Base-by-base conservation (phyloP, 2,113 vertebrate genomes). In the Leucopternis melanops region DNA sequence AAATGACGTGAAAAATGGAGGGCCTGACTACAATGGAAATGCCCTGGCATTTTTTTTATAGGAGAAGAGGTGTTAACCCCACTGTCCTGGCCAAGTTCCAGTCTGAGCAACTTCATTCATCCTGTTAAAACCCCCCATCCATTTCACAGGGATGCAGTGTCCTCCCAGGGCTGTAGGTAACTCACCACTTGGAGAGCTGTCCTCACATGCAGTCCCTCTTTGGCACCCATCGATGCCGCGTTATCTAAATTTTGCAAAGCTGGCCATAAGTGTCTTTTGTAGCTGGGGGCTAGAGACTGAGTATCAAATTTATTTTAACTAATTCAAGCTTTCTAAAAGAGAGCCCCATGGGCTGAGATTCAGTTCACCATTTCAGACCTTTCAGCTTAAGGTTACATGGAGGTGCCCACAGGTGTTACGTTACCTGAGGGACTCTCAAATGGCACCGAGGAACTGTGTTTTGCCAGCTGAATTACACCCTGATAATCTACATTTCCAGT, bases 131-230 rank as follows among this genome's bases (percentile, higher is more conserved):
- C 4, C 58, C 22, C 31, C 15, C 36, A n/a, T 50, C 29, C 1
- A 2, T 59, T 92, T 59, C 29, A 20, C 7, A 3, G 10, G 31
- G 29, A 16, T 45, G 29, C 1, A 0, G 10, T 32, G 57, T 81
- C 62, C 38, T 86, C 58, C 44, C 49, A 70, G 38, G 32, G 22
- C 52, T 47, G 65, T 32, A 36, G 66, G 21, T 32, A 66, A 36
- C 19, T 27, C 26, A 36, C 26, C 16, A 27, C 36, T 61, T 61
- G 36, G 25, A 72, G 66, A 55, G 6, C 17, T 54, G 31, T 62
- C 71, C 65, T 70, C 42, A 23, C 22, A 66, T 2, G 0, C 0
- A 0, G 13, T 38, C 22, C 3, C 26, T 22, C 44, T 29, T 10
- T 32, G 38, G 11, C 20, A 32, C 34, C 47, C 27, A 19, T 11